phyloP scores from a whole-genome alignment of 2,888 invertebrate genomes.

The Lathronympha strigana region DNA sequence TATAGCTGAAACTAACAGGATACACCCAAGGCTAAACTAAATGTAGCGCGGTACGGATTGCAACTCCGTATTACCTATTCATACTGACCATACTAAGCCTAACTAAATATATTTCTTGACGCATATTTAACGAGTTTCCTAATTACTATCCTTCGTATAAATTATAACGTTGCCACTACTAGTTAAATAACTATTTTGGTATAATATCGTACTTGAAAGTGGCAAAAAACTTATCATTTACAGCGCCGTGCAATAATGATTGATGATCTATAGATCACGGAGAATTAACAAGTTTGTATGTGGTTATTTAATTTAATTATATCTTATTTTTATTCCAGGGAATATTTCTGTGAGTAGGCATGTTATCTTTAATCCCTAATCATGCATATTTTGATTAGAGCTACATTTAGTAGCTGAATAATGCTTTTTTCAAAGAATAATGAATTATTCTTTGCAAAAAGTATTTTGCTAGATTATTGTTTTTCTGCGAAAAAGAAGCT shows the following conservation, averaged over 20 bases:
- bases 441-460: no score
- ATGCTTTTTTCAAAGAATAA: no score
- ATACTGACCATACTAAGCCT: conserved; percentile 15
- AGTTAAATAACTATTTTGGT: neutral
- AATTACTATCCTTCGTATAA: conserved; percentile 24
- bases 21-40: conserved; percentile 33
- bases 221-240: neutral
- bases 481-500: no score
- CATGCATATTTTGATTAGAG: no score
- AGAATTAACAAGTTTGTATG: no score
- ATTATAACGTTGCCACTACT: conserved; percentile 10
- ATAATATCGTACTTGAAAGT: conserved; percentile 5
- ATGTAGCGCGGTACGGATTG: conserved; percentile 22
- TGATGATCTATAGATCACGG: neutral
- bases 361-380: no score
- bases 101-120: conserved; percentile 8
- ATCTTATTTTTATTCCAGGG: no score
- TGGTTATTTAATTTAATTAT: no score
- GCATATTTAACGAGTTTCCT: conserved; percentile 18
- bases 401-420: no score
- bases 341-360: no score
- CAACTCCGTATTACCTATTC: neutral
- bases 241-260: neutral
- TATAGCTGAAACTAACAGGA: conserved; percentile 36
- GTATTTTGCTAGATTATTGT: no score